phyloP scores from a whole-genome alignment of 2,888 invertebrate species.

The Cenopis cana region DNA sequence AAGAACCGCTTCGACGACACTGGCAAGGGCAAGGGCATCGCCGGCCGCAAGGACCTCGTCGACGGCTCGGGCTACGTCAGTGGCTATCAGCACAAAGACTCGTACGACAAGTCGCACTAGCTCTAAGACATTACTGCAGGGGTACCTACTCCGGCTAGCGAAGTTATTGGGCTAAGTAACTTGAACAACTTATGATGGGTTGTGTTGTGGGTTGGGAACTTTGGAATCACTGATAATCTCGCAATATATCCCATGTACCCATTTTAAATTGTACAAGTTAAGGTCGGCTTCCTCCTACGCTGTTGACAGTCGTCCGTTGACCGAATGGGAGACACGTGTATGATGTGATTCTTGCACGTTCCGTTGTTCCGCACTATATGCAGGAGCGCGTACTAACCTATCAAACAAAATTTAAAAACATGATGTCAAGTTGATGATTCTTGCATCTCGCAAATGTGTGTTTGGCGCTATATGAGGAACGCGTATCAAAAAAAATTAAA shows the following conservation, averaged over 20 bases:
- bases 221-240: no score
- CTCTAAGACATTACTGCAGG: neutral
- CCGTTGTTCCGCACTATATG: no score
- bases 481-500: neutral
- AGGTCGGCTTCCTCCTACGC: neutral
- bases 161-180: neutral
- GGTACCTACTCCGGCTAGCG: neutral
- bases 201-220: no score
- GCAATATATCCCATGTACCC: no score
- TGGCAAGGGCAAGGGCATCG: constrained; percentile 94
- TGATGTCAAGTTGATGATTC: neutral
- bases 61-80: constrained; percentile 92
- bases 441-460: neutral
- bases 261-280: no score
- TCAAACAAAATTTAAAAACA: no score
- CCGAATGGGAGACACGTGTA: neutral
- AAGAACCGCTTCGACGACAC: constrained; percentile 93
- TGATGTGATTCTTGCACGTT: no score
- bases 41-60: constrained; percentile 91
- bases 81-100: constrained; percentile 93
- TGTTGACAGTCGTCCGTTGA: neutral
- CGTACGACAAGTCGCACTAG: constrained; percentile 87
- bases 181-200: no score
- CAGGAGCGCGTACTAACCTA: no score
- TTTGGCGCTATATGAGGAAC: no score